Conservation (phyloP, 2,113 vertebrate species). For the Empidonax traillii region DNA sequence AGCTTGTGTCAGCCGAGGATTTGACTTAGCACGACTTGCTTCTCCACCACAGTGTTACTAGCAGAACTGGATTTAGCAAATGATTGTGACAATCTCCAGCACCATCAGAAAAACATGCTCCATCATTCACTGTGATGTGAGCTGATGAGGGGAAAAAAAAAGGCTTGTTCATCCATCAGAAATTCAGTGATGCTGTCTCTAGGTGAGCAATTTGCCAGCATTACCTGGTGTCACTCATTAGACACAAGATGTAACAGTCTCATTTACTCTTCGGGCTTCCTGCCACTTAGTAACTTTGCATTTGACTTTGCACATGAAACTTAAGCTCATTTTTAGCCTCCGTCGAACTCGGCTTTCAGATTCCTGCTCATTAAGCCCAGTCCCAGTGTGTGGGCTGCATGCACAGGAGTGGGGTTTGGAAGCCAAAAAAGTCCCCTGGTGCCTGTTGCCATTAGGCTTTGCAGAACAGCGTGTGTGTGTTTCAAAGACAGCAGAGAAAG, state of each 20-base stretch:
- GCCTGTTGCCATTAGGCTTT: not conserved
- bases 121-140: conserved; percentile 52
- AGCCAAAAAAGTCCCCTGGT: not conserved
- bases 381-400: not conserved
- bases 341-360: not conserved
- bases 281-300: not conserved
- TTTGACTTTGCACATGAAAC: conserved; percentile 3
- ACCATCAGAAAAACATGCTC: conserved; percentile 32
- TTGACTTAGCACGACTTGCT: not conserved
- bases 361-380: not conserved
- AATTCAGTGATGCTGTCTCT: conserved; percentile 23
- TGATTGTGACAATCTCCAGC: conserved; percentile 2
- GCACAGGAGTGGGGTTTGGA: not conserved
- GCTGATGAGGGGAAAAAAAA: conserved; percentile 51
- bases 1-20: not conserved
- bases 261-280: conserved; percentile 20
- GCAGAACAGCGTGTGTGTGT: not conserved
- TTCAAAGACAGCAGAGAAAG: not conserved
- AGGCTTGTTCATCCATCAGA: conserved; percentile 53
- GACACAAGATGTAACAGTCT: conserved; percentile 21
- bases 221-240: conserved; percentile 55
- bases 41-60: not conserved
- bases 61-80: not conserved
- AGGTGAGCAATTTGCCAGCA: conserved; percentile 55
- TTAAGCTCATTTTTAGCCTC: conserved; percentile 11